phyloP scores from a whole-genome alignment of 2,113 vertebrate species.

The Sinocyclocheilus anophthalmus region DNA sequence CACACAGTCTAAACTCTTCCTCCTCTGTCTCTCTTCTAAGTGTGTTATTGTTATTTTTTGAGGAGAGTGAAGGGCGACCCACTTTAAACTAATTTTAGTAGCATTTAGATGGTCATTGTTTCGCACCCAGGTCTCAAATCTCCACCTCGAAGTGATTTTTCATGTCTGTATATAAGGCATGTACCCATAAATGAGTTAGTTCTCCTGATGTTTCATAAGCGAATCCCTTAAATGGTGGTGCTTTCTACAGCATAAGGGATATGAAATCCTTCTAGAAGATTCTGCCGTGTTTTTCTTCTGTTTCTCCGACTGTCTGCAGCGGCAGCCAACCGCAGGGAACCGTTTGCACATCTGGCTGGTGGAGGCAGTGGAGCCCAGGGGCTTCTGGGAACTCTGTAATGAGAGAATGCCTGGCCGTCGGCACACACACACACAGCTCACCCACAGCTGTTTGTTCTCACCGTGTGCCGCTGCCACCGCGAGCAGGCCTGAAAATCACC shows the following conservation, averaged over 20 bases:
- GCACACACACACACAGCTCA: not conserved
- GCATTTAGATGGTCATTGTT: not conserved
- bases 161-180: not conserved
- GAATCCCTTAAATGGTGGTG: not conserved
- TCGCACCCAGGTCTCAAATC: not conserved
- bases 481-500: conserved; percentile 13
- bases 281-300: not conserved
- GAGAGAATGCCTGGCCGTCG: conserved; percentile 23
- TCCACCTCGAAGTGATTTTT: not conserved
- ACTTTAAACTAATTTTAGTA: not conserved
- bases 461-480: conserved; percentile 1
- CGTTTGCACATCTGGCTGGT: conserved; percentile 64
- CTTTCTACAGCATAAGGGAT: not conserved
- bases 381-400: conserved; percentile 44
- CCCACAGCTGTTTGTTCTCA: conserved; percentile 33
- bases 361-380: conserved; percentile 45
- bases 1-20: conserved; percentile 5
- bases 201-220: not conserved
- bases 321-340: conserved; percentile 42
- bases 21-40: not conserved
- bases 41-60: conserved; percentile 17
- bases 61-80: not conserved
- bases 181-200: not conserved
- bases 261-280: conserved; percentile 5
- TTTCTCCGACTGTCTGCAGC: conserved; percentile 38